phyloP scores from a whole-genome alignment of 1,140 invertebrate genomes.

The Latrodectus geometricus region DNA sequence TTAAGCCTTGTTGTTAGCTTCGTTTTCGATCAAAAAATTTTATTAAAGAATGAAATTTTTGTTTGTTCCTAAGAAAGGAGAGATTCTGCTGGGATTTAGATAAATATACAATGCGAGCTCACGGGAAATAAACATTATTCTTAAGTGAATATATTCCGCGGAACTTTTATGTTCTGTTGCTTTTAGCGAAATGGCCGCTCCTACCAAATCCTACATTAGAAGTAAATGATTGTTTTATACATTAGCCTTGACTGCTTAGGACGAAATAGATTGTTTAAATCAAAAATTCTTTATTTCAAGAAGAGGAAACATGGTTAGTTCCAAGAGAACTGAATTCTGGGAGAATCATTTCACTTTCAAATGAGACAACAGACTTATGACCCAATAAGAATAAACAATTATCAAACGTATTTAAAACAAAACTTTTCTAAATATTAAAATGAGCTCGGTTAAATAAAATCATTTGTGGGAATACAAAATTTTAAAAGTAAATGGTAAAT shows the following conservation, averaged over 20 bases:
- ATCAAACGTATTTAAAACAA: no score
- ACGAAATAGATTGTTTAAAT: constrained; percentile 57
- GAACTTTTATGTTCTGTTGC: constrained; percentile 61
- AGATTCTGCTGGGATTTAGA: constrained; percentile 37
- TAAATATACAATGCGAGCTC: constrained; percentile 56
- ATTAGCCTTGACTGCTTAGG: constrained; percentile 61
- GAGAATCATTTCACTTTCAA: no score
- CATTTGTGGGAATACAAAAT: no score
- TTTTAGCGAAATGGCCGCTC: constrained; percentile 58
- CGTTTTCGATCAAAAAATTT: constrained; percentile 34
- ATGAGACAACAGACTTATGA: no score
- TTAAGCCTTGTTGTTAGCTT: neutral
- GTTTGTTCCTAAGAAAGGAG: neutral
- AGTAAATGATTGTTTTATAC: constrained; percentile 62
- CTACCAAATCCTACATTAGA: constrained; percentile 58
- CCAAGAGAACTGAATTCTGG: neutral
- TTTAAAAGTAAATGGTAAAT: no score
- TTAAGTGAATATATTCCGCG: constrained; percentile 46
- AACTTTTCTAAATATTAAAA: no score
- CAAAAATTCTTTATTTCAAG: constrained; percentile 27
- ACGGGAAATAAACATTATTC: constrained; percentile 62
- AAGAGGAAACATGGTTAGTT: neutral
- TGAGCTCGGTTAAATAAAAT: no score
- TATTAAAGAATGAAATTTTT: constrained; percentile 11
- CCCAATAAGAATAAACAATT: no score